Percentiles rank a stretch among this genome's conserved stretches.
Conservation (phyloP, 2,888 invertebrate species). For the Acleris cristana region DNA sequence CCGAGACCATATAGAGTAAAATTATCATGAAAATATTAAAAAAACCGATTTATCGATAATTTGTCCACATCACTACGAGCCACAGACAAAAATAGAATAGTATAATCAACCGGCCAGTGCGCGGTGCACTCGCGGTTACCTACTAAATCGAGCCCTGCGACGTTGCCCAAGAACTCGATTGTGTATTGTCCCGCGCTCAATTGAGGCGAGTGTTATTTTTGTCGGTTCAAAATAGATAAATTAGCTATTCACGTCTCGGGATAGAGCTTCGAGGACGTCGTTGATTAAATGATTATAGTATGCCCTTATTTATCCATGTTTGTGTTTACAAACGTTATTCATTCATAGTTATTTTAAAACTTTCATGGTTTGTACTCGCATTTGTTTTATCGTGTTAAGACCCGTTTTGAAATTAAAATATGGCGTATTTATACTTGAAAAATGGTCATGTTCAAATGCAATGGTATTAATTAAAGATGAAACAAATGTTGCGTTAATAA, state of each 20-base stretch:
- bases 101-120: constrained; percentile 25
- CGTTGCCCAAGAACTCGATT: constrained; percentile 28
- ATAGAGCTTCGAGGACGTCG: constrained; percentile 1
- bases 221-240: constrained; percentile 23
- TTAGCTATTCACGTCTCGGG: constrained; percentile 10
- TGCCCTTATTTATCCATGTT: neutral
- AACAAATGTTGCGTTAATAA: too few species aligned
- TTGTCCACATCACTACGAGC: constrained; percentile 23
- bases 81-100: constrained; percentile 29
- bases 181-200: constrained; percentile 25
- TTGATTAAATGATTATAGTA: constrained; percentile 5
- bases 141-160: constrained; percentile 16
- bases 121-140: constrained; percentile 27
- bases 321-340: neutral
- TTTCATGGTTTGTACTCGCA: too few species aligned
- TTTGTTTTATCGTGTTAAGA: too few species aligned
- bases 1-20: too few species aligned
- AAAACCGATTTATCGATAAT: constrained; percentile 11
- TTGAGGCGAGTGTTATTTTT: constrained; percentile 28
- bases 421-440: too few species aligned
- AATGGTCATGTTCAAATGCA: too few species aligned
- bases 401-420: too few species aligned
- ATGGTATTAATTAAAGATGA: too few species aligned
- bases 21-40: neutral
- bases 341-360: too few species aligned